Evolutionary conservation across 2,797 vertebrate genomes (phyloP).

Genomic region (Enteromius radiatus): DNA sequence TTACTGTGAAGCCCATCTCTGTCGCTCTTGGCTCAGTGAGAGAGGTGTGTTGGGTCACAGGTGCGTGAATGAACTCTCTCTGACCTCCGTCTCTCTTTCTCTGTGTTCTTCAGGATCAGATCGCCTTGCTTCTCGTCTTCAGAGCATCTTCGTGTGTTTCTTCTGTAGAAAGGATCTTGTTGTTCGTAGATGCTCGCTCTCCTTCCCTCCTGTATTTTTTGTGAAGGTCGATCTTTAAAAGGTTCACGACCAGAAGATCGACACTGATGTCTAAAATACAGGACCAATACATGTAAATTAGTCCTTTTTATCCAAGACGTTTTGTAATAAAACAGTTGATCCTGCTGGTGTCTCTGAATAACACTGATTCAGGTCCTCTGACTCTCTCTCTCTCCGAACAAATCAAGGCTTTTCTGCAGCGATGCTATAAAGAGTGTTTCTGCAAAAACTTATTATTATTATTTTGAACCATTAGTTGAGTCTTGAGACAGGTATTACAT

Average conservation of each 20-base stretch:
- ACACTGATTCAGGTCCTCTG: background rate
- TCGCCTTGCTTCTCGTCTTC: background rate
- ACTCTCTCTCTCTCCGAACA: no score
- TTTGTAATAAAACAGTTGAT: conserved; percentile 74
- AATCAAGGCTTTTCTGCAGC: no score
- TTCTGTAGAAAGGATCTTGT: background rate
- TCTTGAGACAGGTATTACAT: no score
- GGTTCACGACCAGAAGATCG: conserved; percentile 85
- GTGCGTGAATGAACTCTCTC: no score
- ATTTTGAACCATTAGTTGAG: no score
- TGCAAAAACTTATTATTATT: no score
- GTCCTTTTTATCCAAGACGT: conserved; percentile 72
- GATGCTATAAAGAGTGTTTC: no score
- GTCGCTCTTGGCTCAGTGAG: no score
- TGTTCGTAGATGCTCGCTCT: conserved; percentile 57
- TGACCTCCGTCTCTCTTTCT: background rate
- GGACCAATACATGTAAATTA: conserved; percentile 68
- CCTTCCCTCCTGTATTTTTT: conserved; percentile 79
- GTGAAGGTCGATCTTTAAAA: conserved; percentile 96
- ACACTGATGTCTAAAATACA: conserved; percentile 85
- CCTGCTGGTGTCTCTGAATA: background rate
- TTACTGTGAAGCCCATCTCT: no score
- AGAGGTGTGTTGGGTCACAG: no score
- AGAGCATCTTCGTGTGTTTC: background rate
- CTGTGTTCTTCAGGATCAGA: background rate